Conservation (phyloP, 2,797 vertebrate genomes). For the Aphelocoma californica region DNA sequence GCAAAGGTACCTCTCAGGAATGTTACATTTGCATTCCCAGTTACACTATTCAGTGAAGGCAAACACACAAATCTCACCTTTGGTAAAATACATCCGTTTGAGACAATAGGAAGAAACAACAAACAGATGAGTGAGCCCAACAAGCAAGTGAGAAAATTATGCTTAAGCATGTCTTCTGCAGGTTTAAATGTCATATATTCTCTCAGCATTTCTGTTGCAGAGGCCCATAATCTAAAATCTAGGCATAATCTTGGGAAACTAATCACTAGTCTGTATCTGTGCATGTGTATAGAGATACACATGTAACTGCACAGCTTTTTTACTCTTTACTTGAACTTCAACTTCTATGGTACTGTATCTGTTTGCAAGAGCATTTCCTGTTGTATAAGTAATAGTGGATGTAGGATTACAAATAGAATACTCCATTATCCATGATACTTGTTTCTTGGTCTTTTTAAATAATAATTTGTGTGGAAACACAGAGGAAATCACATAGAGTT, state of each 20-base stretch:
- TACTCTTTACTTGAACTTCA: not conserved
- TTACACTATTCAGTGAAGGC: not conserved
- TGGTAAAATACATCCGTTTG: not conserved
- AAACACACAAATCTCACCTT: not conserved
- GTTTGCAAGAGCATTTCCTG: not conserved
- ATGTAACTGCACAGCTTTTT: not conserved
- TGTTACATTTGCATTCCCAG: not conserved
- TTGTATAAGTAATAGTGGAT: not conserved
- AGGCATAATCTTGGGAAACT: not conserved
- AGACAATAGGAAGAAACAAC: not conserved
- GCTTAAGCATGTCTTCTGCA: not conserved
- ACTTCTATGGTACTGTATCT: not conserved
- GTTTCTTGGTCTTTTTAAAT: not conserved
- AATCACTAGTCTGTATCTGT: not conserved
- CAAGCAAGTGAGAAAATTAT: not conserved
- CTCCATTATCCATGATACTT: not conserved
- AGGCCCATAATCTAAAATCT: not conserved
- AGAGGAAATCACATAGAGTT: not conserved
- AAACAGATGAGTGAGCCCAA: not conserved
- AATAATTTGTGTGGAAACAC: not conserved
- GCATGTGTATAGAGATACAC: not conserved
- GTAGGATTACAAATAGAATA: not conserved
- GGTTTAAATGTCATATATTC: not conserved
- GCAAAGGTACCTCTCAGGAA: not conserved
- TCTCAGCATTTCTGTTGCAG: not conserved